phyloP scores from a whole-genome alignment of 2,888 invertebrate genomes.

The Ophion costatus region DNA sequence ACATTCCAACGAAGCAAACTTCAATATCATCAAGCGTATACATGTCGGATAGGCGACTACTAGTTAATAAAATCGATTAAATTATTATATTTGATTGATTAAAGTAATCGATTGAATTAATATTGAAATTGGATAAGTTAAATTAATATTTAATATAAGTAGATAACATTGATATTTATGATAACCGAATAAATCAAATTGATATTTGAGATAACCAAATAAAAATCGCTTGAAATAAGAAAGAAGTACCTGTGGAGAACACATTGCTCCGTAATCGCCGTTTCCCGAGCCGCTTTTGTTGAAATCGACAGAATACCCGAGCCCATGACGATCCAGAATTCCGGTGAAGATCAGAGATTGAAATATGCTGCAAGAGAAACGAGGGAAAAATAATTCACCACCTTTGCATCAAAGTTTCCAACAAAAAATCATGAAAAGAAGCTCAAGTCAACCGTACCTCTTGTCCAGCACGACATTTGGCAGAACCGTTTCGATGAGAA shows the following conservation, averaged over 20 bases:
- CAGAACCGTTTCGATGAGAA: conserved; percentile 85
- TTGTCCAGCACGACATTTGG: conserved; percentile 86
- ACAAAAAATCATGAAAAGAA: not conserved
- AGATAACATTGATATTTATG: not conserved
- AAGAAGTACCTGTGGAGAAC: conserved; percentile 77
- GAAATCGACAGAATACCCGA: conserved; percentile 76
- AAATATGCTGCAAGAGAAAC: conserved; percentile 74
- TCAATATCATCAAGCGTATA: no score
- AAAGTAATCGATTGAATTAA: no score
- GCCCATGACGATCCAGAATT: conserved; percentile 77
- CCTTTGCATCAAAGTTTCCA: not conserved
- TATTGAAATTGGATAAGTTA: no score
- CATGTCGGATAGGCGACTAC: no score
- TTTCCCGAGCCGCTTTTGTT: conserved; percentile 68
- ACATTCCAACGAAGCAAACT: no score
- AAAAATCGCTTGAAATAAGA: not conserved
- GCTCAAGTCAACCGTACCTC: conserved; percentile 83
- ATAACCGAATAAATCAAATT: not conserved
- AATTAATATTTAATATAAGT: no score
- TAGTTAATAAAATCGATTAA: no score
- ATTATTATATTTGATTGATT: no score
- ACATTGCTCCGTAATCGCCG: conserved; percentile 76
- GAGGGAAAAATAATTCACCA: conserved; percentile 16
- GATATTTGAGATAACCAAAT: not conserved
- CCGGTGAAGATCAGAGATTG: conserved; percentile 80